Conservation (phyloP, 2,888 invertebrate species). For the Plebejus argus region DNA sequence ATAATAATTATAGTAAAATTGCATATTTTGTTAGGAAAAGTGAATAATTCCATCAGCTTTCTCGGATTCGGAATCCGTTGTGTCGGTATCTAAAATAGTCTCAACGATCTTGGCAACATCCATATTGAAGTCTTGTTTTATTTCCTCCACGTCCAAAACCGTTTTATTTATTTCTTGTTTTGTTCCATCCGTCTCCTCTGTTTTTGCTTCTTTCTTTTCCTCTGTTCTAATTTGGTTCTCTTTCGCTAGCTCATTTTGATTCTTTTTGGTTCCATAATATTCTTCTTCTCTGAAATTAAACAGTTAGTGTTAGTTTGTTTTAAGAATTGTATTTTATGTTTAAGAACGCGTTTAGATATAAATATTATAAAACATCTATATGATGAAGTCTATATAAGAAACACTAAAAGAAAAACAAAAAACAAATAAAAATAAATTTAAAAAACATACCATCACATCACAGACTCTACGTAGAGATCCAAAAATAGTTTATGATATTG, state of each 20-base stretch:
- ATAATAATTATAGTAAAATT: too few relatives aligned
- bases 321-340: background rate
- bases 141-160: background rate
- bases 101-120: background rate
- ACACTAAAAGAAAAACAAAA: background rate
- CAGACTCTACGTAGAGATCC: background rate
- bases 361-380: background rate
- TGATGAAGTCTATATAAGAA: background rate
- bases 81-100: background rate
- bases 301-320: background rate
- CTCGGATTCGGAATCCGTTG: background rate
- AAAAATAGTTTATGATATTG: conserved; percentile 1
- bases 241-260: background rate
- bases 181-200: background rate
- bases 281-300: conserved; percentile 12
- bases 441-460: conserved; percentile 18
- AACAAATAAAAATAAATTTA: conserved; percentile 3
- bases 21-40: background rate
- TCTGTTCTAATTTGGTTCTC: background rate
- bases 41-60: background rate
- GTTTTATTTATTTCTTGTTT: background rate
- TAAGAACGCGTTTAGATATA: background rate
- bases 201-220: background rate
- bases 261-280: background rate
- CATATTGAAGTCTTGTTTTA: background rate